Conservation (phyloP, 1,140 invertebrate species). For the Periplaneta americana region DNA sequence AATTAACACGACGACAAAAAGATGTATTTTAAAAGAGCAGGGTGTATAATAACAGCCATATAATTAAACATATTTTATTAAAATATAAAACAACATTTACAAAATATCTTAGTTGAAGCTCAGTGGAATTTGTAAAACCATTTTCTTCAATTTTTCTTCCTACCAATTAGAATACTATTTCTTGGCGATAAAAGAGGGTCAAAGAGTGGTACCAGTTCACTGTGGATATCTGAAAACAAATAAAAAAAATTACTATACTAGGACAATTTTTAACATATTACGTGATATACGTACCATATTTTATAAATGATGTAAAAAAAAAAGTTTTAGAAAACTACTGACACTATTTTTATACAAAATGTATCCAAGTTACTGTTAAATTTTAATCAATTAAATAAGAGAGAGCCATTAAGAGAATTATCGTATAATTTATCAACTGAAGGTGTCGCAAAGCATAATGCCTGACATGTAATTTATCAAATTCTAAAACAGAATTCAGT, state of each 20-base stretch:
- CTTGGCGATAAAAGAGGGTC: slow-evolving; percentile 14
- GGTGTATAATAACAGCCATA: no score
- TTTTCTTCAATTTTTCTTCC: not conserved
- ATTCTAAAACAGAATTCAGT: no score
- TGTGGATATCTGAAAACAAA: slow-evolving; percentile 2
- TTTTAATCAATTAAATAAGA: not conserved
- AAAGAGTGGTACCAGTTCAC: slow-evolving; percentile 11
- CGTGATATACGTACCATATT: not conserved
- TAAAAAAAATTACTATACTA: not conserved
- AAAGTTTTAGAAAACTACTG: not conserved
- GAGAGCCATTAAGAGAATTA: not conserved
- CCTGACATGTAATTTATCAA: no score
- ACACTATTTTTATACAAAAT: not conserved
- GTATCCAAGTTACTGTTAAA: not conserved
- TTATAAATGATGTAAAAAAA: not conserved
- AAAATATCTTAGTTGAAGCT: no score
- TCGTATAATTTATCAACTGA: no score
- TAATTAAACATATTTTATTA: no score
- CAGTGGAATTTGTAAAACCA: no score
- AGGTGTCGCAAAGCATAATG: no score
- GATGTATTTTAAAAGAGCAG: no score
- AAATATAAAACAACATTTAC: no score
- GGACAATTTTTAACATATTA: not conserved
- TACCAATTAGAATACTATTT: slow-evolving; percentile 10
- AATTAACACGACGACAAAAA: no score